A percentile compares a stretch with the other conserved stretches of the same genome.
phyloP scores from a whole-genome alignment of 2,888 invertebrate genomes.

The Lasioglossum malachurum region DNA sequence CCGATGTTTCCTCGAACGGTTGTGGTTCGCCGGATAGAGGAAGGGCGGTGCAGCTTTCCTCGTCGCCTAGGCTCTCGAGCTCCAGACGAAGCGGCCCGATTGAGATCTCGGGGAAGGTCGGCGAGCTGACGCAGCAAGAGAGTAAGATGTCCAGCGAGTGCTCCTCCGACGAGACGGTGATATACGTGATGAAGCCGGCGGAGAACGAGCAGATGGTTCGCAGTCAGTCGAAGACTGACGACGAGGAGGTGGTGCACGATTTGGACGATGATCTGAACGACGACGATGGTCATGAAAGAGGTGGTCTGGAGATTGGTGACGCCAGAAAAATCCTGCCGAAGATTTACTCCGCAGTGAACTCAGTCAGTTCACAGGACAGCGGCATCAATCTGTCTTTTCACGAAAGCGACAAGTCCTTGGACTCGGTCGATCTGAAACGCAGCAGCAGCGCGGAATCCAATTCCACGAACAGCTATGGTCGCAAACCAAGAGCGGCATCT shows the following conservation, averaged over 20 bases:
- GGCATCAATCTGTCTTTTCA: constrained; percentile 91
- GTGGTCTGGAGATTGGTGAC: constrained; percentile 82
- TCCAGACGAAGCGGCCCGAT: constrained; percentile 63
- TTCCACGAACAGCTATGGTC: constrained; percentile 72
- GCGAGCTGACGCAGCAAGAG: constrained; percentile 81
- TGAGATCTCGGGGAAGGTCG: constrained; percentile 74
- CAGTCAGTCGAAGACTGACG: constrained; percentile 80
- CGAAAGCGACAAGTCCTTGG: constrained; percentile 87
- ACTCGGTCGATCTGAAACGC: constrained; percentile 76
- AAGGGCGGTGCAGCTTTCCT: constrained; percentile 56
- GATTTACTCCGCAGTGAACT: constrained; percentile 89
- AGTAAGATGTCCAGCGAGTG: constrained; percentile 84
- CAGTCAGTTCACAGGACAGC: constrained; percentile 91
- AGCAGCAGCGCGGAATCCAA: constrained; percentile 83
- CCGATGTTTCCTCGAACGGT: constrained; percentile 80
- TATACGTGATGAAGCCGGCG: constrained; percentile 81
- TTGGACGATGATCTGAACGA: constrained; percentile 64
- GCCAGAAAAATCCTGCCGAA: constrained; percentile 86
- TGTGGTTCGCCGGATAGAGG: constrained; percentile 81
- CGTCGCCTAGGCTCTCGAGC: constrained; percentile 65
- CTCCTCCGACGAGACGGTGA: constrained; percentile 84
- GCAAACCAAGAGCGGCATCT: constrained; percentile 69
- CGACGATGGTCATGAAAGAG: constrained; percentile 68
- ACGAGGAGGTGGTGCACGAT: constrained; percentile 86
- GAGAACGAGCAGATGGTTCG: constrained; percentile 56